Base-by-base conservation (phyloP, 2,797 vertebrate genomes). In the Tokudaia muenninki region DNA sequence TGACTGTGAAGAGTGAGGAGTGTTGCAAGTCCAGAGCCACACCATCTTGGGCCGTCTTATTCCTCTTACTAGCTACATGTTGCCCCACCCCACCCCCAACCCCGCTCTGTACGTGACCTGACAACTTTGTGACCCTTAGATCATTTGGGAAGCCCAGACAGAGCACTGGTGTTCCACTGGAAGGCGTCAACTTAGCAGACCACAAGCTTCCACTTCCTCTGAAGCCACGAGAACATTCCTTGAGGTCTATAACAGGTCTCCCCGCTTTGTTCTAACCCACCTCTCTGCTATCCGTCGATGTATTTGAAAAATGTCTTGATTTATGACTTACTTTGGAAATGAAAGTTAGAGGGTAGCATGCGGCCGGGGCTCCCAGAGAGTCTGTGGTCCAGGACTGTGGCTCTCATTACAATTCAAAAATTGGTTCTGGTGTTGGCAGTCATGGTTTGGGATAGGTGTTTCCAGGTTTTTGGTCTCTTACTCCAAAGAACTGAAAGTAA, bases 361-460 rank as follows among this genome's bases (percentile, higher is more conserved):
- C n/a, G 4, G 9, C 37, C 37, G 34, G 61, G 26, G 21, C 22
- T 0, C 57, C 77, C 61, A 57, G 75, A 74, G 24, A 88, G 26
- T 16, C 21, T 21, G 2, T n/a, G 13, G 0, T 37, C 52, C 11
- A 1, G 0, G 2, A 55, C 31, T 65, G 80, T 0, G 1, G 17
- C 41, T 91, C 63, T 31, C 1, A 0, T 10, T 6, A 74, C 47
- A 63, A 9, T 6, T 79, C 81, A 52, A 41, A 74, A 50, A 52
- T 47, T n/a, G 31, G n/a, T 37, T 59, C 34, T 37, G 34, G 37
- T 26, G 31, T 63, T 50, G 61, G 31, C 21, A 34, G 83, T 67
- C 19, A 65, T 63, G 47, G 65, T 17, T 26, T 72, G 84, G 65
- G 47, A 52, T 22, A 37, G 84, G 22, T 37, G 34, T 87, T 26